Evolutionary conservation across 2,888 invertebrate genomes (phyloP).

Genomic region (Andrena trimmerana): DNA sequence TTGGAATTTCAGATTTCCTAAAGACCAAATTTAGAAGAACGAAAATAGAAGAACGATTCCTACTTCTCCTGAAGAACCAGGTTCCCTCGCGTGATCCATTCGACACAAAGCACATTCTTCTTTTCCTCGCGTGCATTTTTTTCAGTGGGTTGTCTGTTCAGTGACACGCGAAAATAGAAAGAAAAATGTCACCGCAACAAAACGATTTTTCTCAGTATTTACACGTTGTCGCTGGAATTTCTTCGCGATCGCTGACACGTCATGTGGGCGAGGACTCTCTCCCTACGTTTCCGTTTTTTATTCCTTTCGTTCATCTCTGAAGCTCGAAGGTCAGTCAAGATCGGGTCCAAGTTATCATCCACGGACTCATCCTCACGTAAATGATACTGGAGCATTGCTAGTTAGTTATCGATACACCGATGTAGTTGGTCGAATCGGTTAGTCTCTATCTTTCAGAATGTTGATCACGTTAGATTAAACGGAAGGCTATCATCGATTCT

Average conservation of each 20-base stretch:
- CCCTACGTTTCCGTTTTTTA: slow-evolving; percentile 22
- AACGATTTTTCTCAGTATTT: slow-evolving; percentile 14
- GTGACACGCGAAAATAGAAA: too few relatives aligned
- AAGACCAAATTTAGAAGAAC: too few relatives aligned
- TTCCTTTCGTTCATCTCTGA: slow-evolving; percentile 10
- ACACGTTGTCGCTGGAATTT: slow-evolving; percentile 32
- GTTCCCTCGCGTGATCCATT: too few relatives aligned
- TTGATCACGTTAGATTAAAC: slow-evolving; percentile 21
- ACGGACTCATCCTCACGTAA: background rate
- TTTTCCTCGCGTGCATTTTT: background rate
- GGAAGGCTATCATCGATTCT: slow-evolving; percentile 20
- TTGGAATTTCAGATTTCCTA: too few relatives aligned
- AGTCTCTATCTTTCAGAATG: slow-evolving; percentile 5
- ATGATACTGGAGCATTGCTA: background rate
- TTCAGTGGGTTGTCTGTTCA: too few relatives aligned
- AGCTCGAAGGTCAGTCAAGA: slow-evolving; percentile 46
- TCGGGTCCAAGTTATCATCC: background rate
- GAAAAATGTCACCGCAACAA: background rate
- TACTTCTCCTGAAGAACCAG: too few relatives aligned
- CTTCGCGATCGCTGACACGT: slow-evolving; percentile 17
- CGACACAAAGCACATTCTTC: background rate
- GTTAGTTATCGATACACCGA: background rate
- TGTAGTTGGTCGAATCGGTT: background rate
- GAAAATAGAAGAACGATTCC: too few relatives aligned
- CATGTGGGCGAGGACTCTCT: slow-evolving; percentile 16